These are phyloP conservation scores for Amphipyra tragopoginis DNA, from an alignment of 2,888 invertebrate species.

Conservation along the genomic window DNA sequence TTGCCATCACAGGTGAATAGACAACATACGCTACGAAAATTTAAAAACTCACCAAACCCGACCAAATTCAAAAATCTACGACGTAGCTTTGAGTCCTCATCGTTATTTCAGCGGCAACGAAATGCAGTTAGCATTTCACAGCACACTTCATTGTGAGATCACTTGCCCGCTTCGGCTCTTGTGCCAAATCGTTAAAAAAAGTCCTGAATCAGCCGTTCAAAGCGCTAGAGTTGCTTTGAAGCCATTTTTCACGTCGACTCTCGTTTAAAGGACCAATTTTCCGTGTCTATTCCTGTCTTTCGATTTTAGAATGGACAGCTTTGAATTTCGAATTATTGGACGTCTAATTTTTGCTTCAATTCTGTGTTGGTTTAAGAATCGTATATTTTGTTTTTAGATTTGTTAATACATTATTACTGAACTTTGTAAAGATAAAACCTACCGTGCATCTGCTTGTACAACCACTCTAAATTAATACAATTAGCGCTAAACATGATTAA, in stretches of 20 bases:
- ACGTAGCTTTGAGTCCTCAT: constrained; percentile 18
- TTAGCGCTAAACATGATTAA: no score
- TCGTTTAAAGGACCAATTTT: constrained; percentile 55
- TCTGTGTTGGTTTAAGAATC: neutral
- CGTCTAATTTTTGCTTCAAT: neutral
- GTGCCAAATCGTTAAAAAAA: constrained; percentile 54
- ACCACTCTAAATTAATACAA: no score
- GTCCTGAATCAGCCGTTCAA: constrained; percentile 50
- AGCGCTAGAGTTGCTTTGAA: constrained; percentile 49
- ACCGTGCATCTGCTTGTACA: no score
- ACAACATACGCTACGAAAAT: neutral
- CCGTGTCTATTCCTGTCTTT: constrained; percentile 27
- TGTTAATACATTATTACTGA: no score
- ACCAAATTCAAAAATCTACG: constrained; percentile 4
- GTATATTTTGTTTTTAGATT: neutral
- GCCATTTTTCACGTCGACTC: constrained; percentile 52
- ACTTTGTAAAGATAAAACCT: no score
- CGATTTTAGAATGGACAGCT: constrained; percentile 18
- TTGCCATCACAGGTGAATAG: no score
- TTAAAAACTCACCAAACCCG: neutral
- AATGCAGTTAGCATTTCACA: constrained; percentile 55
- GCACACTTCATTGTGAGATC: constrained; percentile 50
- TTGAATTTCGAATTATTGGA: constrained; percentile 22
- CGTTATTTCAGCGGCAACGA: constrained; percentile 29
- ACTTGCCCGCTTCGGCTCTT: constrained; percentile 36